phyloP scores from a whole-genome alignment of 2,797 vertebrate genomes.

The Eidolon dupreanum region DNA sequence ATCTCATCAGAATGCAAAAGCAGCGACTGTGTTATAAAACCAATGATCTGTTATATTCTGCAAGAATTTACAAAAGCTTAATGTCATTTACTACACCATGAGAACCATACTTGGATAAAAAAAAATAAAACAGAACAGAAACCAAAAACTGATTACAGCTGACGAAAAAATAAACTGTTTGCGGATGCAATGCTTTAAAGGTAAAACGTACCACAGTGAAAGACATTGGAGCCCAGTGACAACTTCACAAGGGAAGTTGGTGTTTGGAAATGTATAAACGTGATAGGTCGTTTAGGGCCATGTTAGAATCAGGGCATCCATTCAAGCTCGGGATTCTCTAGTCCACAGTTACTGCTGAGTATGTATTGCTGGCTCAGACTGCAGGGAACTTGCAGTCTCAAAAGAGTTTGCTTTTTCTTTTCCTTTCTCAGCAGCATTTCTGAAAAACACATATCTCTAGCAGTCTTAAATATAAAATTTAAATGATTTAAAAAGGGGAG shows the following conservation, averaged over 20 bases:
- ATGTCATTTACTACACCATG: constrained; percentile 92
- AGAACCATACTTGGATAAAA: constrained; percentile 90
- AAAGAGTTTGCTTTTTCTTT: not conserved
- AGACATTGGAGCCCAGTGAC: not conserved
- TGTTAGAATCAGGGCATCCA: not conserved
- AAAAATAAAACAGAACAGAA: constrained; percentile 84
- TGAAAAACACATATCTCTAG: constrained; percentile 30
- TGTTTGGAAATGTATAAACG: not conserved
- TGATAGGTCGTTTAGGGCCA: not conserved
- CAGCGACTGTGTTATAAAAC: constrained; percentile 94
- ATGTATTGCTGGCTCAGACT: not conserved
- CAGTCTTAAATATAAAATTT: constrained; percentile 61
- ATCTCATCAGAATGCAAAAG: constrained; percentile 95
- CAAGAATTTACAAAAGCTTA: constrained; percentile 94
- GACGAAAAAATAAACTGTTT: constrained; percentile 83
- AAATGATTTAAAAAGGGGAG: constrained; percentile 65
- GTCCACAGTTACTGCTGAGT: not conserved
- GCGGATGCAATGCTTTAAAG: constrained; percentile 74
- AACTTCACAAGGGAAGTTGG: not conserved
- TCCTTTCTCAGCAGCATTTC: constrained; percentile 28
- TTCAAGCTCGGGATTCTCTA: not conserved
- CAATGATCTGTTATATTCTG: constrained; percentile 95
- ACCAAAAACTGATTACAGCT: constrained; percentile 85
- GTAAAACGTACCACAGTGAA: constrained; percentile 41
- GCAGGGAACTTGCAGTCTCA: not conserved